Evolutionary conservation across 2,888 invertebrate genomes (phyloP).

Genomic region (Epinotia demarniana): DNA sequence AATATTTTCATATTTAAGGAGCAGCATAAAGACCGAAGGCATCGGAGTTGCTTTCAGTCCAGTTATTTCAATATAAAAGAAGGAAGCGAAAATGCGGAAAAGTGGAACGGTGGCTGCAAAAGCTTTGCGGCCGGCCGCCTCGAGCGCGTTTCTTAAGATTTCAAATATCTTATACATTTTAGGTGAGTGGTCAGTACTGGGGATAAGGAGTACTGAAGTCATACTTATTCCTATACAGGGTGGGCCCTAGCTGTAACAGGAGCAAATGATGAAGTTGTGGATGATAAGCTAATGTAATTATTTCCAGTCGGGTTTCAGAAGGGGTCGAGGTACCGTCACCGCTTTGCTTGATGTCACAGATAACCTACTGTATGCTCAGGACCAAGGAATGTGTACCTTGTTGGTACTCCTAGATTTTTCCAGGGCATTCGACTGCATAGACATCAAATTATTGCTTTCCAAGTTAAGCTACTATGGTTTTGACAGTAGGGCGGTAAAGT

Average conservation of each 20-base stretch:
- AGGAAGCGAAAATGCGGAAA: conserved; percentile 55
- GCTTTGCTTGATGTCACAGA: not conserved
- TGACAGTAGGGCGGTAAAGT: too few relatives aligned
- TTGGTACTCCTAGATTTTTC: too few relatives aligned
- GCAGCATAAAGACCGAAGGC: conserved; percentile 34
- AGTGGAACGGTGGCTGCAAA: conserved; percentile 53
- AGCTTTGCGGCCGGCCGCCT: conserved; percentile 54
- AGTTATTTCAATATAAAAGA: conserved; percentile 52
- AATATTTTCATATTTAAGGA: conserved; percentile 17
- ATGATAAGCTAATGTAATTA: too few relatives aligned
- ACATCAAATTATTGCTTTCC: too few relatives aligned
- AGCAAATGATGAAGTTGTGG: too few relatives aligned
- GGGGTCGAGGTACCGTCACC: not conserved
- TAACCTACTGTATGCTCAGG: not conserved
- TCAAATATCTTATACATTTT: conserved; percentile 44
- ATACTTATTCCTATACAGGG: too few relatives aligned
- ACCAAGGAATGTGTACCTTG: too few relatives aligned
- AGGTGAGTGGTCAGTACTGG: conserved; percentile 29
- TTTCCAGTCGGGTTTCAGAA: not conserved
- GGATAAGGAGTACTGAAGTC: conserved; percentile 1
- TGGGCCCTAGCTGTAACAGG: too few relatives aligned
- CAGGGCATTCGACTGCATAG: too few relatives aligned
- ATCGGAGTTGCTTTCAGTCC: conserved; percentile 51
- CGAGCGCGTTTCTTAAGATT: conserved; percentile 46
- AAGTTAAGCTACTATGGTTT: too few relatives aligned